Conservation (phyloP, 1,140 invertebrate genomes). For the Aphelinus certus region DNA sequence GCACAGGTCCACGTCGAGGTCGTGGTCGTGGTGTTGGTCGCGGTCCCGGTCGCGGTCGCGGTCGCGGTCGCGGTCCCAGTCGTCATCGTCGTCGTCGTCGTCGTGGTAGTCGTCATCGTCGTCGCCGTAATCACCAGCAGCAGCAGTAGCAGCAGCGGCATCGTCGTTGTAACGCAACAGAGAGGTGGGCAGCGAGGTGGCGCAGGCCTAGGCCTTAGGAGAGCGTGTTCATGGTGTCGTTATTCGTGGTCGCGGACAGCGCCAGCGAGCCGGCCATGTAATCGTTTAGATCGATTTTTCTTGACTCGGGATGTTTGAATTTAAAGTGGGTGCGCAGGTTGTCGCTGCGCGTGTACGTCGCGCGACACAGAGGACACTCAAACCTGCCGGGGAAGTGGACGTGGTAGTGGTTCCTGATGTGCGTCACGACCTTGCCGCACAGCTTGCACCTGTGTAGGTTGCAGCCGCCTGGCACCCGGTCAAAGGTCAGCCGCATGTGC, state of each 20-base stretch:
- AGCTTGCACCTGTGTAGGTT: constrained; percentile 90
- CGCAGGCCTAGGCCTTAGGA: constrained; percentile 56
- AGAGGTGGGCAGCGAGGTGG: constrained; percentile 56
- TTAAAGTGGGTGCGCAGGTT: constrained; percentile 89
- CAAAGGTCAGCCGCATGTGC: constrained; percentile 91
- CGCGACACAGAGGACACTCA: constrained; percentile 86
- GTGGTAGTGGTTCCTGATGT: constrained; percentile 91
- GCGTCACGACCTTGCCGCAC: constrained; percentile 90
- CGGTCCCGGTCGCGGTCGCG: constrained; percentile 26
- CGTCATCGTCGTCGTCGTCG: background rate
- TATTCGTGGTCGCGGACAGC: constrained; percentile 61
- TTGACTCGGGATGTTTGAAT: constrained; percentile 87
- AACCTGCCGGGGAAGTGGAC: constrained; percentile 88
- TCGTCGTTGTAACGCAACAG: constrained; percentile 29
- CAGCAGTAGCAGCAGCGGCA: constrained; percentile 40
- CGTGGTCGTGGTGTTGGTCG: background rate
- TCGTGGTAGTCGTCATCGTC: background rate
- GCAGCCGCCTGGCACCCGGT: constrained; percentile 85
- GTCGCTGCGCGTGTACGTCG: constrained; percentile 87
- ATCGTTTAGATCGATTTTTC: constrained; percentile 78
- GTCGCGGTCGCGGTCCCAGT: background rate
- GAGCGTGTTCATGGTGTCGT: constrained; percentile 67
- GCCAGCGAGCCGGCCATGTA: constrained; percentile 65
- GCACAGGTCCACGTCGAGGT: no score
- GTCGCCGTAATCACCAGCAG: constrained; percentile 34